phyloP scores from a whole-genome alignment of 2,797 vertebrate species.

The Pogoniulus pusillus region DNA sequence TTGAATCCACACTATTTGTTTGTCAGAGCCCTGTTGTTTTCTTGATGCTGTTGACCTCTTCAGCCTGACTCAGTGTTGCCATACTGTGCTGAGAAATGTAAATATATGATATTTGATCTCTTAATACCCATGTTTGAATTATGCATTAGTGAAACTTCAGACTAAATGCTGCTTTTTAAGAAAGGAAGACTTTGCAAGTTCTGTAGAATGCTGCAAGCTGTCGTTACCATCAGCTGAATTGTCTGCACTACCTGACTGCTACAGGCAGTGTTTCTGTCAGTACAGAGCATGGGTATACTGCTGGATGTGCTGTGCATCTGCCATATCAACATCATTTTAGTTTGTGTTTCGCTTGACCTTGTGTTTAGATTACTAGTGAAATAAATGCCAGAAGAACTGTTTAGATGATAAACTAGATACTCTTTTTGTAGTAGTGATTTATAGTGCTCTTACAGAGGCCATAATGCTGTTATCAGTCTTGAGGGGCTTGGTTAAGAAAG shows the following conservation, averaged over 20 bases:
- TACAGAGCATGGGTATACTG: not conserved
- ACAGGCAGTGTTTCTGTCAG: not conserved
- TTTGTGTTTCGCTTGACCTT: not conserved
- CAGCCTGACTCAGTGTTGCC: not conserved
- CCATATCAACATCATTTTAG: not conserved
- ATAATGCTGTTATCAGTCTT: not conserved
- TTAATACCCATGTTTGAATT: not conserved
- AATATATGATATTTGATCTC: not conserved
- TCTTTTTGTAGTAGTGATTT: not conserved
- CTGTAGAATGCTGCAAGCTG: not conserved
- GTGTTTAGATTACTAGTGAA: not conserved
- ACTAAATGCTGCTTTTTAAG: not conserved
- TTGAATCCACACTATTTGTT: not conserved
- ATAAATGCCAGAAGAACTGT: not conserved
- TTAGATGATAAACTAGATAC: not conserved
- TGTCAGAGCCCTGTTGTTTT: fast-evolving
- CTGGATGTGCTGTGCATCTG: not conserved
- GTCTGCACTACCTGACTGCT: not conserved
- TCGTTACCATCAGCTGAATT: not conserved
- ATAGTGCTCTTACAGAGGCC: not conserved
- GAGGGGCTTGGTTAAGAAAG: not conserved
- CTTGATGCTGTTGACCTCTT: not conserved
- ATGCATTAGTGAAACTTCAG: not conserved
- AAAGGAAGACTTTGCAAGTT: not conserved
- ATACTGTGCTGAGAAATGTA: not conserved